phyloP scores from a whole-genome alignment of 64 coral and sea anemone genomes.

The Exaiptasia diaphana region DNA sequence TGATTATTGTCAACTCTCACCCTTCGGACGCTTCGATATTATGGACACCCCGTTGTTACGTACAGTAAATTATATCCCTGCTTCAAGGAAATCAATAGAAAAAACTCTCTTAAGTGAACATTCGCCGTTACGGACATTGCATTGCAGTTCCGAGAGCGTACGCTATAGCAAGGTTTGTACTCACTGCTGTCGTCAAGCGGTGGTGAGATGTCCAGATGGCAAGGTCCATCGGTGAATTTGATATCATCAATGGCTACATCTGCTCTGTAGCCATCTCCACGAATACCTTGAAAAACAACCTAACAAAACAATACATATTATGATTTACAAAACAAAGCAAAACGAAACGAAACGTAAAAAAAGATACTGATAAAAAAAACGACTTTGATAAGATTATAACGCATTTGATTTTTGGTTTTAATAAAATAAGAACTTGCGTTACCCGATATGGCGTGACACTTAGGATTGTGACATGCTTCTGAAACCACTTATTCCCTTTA shows the following conservation, averaged over 20 bases:
- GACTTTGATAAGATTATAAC: too few species aligned
- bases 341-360: background rate
- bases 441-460: slow-evolving; percentile 72
- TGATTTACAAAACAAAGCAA: too few species aligned
- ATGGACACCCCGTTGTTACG: too few species aligned
- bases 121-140: too few species aligned
- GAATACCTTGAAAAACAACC: slow-evolving; percentile 59
- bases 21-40: too few species aligned
- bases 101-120: too few species aligned
- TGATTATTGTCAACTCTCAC: too few species aligned
- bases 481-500: slow-evolving; percentile 69
- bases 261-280: slow-evolving; percentile 73
- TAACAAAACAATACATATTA: background rate
- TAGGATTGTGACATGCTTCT: slow-evolving; percentile 50
- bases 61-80: too few species aligned
- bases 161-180: background rate
- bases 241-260: slow-evolving; percentile 80
- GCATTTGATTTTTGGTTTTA: background rate
- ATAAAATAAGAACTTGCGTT: background rate
- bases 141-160: too few species aligned
- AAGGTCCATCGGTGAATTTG: slow-evolving; percentile 45
- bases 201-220: slow-evolving; percentile 28
- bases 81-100: too few species aligned
- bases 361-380: background rate
- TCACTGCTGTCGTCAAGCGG: slow-evolving; percentile 30